phyloP scores from a whole-genome alignment of 2,113 vertebrate genomes.

The Phaethon lepturus region DNA sequence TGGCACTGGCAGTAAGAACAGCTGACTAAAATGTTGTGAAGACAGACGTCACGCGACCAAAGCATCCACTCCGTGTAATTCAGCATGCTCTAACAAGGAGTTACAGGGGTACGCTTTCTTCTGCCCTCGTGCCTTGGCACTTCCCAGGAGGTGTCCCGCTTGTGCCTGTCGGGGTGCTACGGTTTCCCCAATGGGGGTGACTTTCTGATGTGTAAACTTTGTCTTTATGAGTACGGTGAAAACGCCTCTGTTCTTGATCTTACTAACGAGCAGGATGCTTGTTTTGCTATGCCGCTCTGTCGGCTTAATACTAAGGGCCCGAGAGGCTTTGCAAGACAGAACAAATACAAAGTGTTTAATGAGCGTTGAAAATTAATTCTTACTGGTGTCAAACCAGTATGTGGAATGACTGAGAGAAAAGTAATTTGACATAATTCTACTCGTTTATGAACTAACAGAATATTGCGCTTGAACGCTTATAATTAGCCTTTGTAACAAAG shows the following conservation, averaged over 20 bases:
- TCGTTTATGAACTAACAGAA: neutral
- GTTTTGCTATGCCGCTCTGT: neutral
- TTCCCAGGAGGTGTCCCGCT: neutral
- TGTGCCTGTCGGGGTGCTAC: neutral
- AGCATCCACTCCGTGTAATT: neutral
- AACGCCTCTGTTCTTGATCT: neutral
- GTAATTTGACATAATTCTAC: neutral
- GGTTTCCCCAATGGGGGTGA: neutral
- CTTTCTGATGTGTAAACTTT: neutral
- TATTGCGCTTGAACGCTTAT: neutral
- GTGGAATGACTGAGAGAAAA: neutral
- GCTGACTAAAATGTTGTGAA: neutral
- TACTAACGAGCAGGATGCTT: neutral
- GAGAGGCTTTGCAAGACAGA: neutral
- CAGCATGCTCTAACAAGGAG: rapidly evolving
- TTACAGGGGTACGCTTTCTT: neutral
- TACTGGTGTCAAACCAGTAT: neutral
- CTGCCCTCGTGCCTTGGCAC: neutral
- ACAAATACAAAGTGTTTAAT: neutral
- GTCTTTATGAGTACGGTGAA: neutral
- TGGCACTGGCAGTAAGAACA: neutral
- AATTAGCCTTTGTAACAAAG: neutral
- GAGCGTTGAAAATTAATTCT: neutral
- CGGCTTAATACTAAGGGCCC: neutral
- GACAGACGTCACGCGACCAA: neutral